Evolutionary conservation across 2,888 invertebrate species (phyloP).

Genomic region (Sminthurides aquaticus): DNA sequence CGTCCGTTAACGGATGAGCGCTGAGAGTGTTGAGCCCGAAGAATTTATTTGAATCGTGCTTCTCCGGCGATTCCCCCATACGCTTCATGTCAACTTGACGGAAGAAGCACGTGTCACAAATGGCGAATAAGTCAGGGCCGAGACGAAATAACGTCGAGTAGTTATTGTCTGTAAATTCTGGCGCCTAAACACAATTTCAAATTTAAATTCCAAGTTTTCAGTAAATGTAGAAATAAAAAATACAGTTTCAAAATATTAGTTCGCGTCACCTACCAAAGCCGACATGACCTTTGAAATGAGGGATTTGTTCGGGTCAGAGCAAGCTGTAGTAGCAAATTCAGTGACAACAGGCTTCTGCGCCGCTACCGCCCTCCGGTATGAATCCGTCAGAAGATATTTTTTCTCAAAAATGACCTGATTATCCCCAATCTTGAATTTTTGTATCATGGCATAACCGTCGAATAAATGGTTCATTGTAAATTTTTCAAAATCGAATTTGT

Average conservation of each 20-base stretch:
- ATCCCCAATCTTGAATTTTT: conserved; percentile 37
- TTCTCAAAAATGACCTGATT: conserved; percentile 44
- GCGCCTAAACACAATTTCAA: conserved; percentile 39
- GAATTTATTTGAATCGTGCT: conserved; percentile 38
- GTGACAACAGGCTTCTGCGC: conserved; percentile 49
- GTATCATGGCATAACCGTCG: conserved; percentile 36
- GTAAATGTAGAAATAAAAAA: background rate
- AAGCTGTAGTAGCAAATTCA: conserved; percentile 50
- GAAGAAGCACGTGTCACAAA: conserved; percentile 50
- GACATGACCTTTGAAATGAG: conserved; percentile 47
- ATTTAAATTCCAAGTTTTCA: background rate
- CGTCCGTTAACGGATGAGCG: conserved; percentile 49
- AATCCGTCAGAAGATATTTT: conserved; percentile 48
- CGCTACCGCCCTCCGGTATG: conserved; percentile 48
- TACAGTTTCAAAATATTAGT: background rate
- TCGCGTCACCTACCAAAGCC: conserved; percentile 25
- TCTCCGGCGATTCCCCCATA: conserved; percentile 32
- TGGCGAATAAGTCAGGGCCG: conserved; percentile 49
- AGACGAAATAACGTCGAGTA: conserved; percentile 48
- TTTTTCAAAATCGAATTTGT: conserved; percentile 47
- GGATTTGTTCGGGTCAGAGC: conserved; percentile 51
- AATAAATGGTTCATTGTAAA: conserved; percentile 50
- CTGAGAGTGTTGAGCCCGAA: conserved; percentile 48
- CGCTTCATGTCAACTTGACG: conserved; percentile 41
- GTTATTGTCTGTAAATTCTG: conserved; percentile 50